Conservation (phyloP, 2,888 invertebrate genomes). For the Callinectes sapidus region DNA sequence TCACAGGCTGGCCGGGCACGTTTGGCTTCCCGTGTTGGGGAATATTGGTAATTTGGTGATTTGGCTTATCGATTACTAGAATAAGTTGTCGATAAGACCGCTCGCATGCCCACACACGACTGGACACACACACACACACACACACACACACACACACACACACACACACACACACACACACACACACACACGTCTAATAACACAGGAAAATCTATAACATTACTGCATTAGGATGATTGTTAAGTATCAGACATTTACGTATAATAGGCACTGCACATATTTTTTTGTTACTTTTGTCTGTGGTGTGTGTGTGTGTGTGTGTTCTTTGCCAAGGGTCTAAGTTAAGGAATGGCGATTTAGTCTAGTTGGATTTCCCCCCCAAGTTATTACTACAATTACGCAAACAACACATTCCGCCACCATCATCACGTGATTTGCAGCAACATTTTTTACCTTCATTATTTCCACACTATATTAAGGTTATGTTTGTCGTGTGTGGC, state of each 20-base stretch:
- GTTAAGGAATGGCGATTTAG: neutral
- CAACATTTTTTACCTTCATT: neutral
- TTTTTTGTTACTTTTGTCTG: neutral
- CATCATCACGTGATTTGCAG: neutral
- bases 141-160: conserved; percentile 46
- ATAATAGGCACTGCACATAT: neutral
- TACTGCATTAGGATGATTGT: neutral
- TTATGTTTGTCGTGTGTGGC: neutral
- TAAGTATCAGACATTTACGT: neutral
- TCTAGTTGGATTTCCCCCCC: neutral
- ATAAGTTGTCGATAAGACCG: neutral
- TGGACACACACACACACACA: conserved; percentile 37
- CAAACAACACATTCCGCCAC: neutral
- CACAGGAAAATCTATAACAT: neutral
- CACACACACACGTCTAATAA: neutral
- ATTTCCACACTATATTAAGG: neutral
- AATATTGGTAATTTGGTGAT: neutral
- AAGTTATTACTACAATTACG: neutral
- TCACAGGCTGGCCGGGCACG: neutral
- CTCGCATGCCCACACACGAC: neutral
- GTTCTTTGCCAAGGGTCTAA: neutral
- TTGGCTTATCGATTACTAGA: neutral
- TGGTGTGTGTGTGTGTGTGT: neutral
- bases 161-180: conserved; percentile 38
- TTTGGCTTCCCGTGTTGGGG: neutral